A percentile compares a stretch with the other conserved stretches of the same genome.
Evolutionary conservation across 2,113 vertebrate genomes (phyloP).

Genomic region (Laticauda colubrina): DNA sequence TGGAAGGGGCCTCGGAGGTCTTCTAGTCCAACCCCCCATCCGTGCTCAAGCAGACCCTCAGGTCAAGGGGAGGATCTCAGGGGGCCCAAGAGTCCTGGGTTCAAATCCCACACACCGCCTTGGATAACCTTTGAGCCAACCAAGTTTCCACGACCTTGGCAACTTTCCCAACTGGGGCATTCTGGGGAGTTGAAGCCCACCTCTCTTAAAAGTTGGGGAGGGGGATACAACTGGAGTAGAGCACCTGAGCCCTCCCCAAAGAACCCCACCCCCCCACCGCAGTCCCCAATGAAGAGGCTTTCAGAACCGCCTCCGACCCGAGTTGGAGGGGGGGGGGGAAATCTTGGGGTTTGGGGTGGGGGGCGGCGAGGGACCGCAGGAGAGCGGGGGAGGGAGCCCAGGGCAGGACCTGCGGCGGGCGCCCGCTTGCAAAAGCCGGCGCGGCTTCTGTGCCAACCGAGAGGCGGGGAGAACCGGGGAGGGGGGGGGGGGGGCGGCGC

Average conservation of each 20-base stretch:
- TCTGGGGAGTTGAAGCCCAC: neutral
- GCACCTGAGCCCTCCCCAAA: neutral
- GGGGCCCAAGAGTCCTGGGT: neutral
- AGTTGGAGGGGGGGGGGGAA: too few species aligned
- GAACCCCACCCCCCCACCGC: neutral
- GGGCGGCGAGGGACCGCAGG: too few species aligned
- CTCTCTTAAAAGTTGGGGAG: slow-evolving; percentile 36
- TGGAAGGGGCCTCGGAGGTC: too few species aligned
- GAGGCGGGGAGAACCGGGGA: neutral
- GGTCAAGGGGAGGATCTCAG: too few species aligned
- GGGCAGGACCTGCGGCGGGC: neutral
- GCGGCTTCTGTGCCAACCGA: neutral
- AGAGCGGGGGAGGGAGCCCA: neutral
- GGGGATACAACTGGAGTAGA: neutral
- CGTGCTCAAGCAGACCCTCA: neutral
- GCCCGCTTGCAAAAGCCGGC: neutral
- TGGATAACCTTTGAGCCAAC: too few species aligned
- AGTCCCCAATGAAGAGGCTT: neutral
- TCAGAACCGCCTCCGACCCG: neutral
- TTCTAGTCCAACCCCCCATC: too few species aligned
- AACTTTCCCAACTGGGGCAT: neutral
- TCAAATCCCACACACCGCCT: neutral
- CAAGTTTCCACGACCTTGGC: too few species aligned
- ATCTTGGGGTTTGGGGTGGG: too few species aligned
- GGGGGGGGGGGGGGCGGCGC: neutral